Evolutionary conservation across 92 coral and sea anemone species (phyloP).

Genomic region (Heteractis magnifica): DNA sequence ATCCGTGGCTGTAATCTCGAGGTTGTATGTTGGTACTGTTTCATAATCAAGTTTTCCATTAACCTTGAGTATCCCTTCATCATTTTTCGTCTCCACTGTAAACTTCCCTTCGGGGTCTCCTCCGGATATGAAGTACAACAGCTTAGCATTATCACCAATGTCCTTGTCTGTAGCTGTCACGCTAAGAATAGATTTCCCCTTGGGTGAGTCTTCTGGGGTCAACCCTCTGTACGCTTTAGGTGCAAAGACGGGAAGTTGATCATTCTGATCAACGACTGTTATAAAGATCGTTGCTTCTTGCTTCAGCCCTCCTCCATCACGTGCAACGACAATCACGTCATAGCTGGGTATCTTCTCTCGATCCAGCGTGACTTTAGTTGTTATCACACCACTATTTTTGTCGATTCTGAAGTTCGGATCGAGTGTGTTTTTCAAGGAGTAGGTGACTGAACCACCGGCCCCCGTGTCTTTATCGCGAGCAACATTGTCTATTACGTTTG

Average conservation of each 20-base stretch:
- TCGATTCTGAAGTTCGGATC: slow-evolving; percentile 48
- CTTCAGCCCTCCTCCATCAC: slow-evolving; percentile 51
- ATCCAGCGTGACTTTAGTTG: slow-evolving; percentile 53
- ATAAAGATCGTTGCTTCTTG: slow-evolving; percentile 46
- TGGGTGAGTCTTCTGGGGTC: slow-evolving; percentile 58
- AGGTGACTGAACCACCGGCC: slow-evolving; percentile 13
- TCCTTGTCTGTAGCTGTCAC: slow-evolving; percentile 71
- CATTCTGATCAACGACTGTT: slow-evolving; percentile 71
- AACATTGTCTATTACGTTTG: slow-evolving; percentile 54
- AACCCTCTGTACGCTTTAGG: slow-evolving; percentile 46
- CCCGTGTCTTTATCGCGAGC: slow-evolving; percentile 80
- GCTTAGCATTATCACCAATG: slow-evolving; percentile 82
- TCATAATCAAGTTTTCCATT: slow-evolving; percentile 81
- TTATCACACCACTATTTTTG: slow-evolving; percentile 59
- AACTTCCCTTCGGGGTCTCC: slow-evolving; percentile 73
- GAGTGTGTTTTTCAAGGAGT: slow-evolving; percentile 2
- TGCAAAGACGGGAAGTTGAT: slow-evolving; percentile 60
- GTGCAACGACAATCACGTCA: slow-evolving; percentile 52
- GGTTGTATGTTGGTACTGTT: slow-evolving; percentile 37
- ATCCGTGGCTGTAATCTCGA: slow-evolving; percentile 79
- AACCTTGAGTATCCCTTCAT: slow-evolving; percentile 62
- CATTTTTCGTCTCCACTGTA: slow-evolving; percentile 58
- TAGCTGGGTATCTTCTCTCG: slow-evolving; percentile 45
- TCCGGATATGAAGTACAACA: slow-evolving; percentile 74
- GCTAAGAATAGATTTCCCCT: slow-evolving; percentile 51